Base-by-base conservation (phyloP, 2,888 invertebrate genomes). In the Mayetiola destructor region DNA sequence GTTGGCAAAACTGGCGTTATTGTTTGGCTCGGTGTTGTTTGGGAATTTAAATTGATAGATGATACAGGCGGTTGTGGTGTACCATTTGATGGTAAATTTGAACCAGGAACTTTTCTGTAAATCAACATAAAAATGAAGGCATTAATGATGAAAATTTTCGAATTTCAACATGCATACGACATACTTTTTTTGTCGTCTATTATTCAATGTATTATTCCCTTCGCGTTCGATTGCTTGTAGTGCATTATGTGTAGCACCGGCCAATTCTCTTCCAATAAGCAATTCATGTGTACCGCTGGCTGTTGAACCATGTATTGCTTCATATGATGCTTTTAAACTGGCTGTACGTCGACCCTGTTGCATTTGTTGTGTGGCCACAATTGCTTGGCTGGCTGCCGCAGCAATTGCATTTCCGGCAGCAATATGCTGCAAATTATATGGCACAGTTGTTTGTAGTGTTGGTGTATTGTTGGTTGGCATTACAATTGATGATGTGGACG, bases 361-460 rank as follows among this genome's bases (percentile, higher is more conserved):
- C 89, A 94, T 91, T 81, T 88, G 88, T 66, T 95, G 94, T 2
- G 96, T 95, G 1, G 93, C 93, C 5, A 90, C 93, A 60, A 96
- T 94, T 0, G 95, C 95, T 69, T 95, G 93, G 21, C 92, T 92
- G 0, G 94, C 95, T 1, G 95, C 94, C 0, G 88, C 91, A 0
- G 90, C 93, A 58, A 95, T 90, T 1, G 93, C 90, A 65, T 86
- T 87, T 57, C 84, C 89, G 1, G 89, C 88, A n/a, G 87, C 86
- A 64, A 85, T 81, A 63, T 90, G 89, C 14, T 88, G 87, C 55
- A 91, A 73, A 64, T 79, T 80, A 64, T 87, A 88, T 32, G 81
- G 76, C 4, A 77, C 76, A 1, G 74, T 66, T 12, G 73, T 69
- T 27, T 48, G 48, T 1, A 27, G n/a, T 9, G 64, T 53, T 3